Evolutionary conservation across 1,140 invertebrate genomes (phyloP).

Genomic region (Drosophila melanica): DNA sequence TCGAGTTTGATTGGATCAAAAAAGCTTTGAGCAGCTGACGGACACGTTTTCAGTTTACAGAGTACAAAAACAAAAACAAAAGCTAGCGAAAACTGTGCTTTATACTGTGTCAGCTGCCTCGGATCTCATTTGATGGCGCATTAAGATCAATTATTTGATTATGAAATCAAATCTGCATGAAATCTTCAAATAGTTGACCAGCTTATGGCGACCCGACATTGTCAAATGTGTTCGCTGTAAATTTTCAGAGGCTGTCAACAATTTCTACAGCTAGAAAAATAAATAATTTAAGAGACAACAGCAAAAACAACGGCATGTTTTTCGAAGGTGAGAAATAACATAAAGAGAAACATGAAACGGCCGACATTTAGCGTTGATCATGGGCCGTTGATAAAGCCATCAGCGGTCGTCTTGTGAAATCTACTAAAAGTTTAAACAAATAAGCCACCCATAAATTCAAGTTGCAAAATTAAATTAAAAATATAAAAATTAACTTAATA

Average conservation of each 20-base stretch:
- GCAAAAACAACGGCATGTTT: constrained; percentile 17
- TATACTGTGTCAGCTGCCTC: constrained; percentile 1
- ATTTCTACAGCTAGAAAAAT: constrained; percentile 15
- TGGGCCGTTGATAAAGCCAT: constrained; percentile 61
- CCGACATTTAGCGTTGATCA: constrained; percentile 51
- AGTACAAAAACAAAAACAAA: constrained; percentile 29
- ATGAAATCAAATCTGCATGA: constrained; percentile 80
- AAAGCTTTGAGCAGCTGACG: constrained; percentile 58
- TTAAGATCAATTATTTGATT: constrained; percentile 84
- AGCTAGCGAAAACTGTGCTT: constrained; percentile 15
- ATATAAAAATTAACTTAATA: constrained; percentile 51
- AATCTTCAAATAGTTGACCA: constrained; percentile 75
- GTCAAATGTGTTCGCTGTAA: constrained; percentile 64
- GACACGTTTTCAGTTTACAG: constrained; percentile 34
- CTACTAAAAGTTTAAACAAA: constrained; percentile 50
- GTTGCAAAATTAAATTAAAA: constrained; percentile 69
- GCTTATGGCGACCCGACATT: constrained; percentile 51
- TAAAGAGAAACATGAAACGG: constrained; percentile 22
- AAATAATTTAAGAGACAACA: constrained; percentile 24
- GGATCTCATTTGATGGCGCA: constrained; percentile 73
- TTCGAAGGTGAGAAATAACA: constrained; percentile 38
- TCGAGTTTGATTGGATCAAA: constrained; percentile 76
- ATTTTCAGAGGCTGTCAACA: constrained; percentile 26
- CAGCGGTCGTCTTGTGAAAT: constrained; percentile 51
- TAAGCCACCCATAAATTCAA: constrained; percentile 39